Conservation (phyloP, 2,888 invertebrate genomes). For the Gibbula magus region DNA sequence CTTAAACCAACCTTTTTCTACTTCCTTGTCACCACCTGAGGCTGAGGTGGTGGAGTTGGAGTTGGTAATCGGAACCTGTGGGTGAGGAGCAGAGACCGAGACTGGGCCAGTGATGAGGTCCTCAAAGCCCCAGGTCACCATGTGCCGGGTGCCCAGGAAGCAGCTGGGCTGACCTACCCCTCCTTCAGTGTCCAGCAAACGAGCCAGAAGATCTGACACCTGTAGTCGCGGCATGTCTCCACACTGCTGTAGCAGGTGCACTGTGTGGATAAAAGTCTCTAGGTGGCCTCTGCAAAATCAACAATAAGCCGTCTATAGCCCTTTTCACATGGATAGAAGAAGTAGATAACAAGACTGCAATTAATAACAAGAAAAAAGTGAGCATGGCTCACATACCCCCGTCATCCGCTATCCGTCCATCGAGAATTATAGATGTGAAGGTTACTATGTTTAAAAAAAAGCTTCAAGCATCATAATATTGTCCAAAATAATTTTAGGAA, state of each 20-base stretch:
- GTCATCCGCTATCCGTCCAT: no score
- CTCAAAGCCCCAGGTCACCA: conserved; percentile 72
- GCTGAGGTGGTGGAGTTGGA: conserved; percentile 27
- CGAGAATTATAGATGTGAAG: no score
- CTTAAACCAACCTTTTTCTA: conserved; percentile 49
- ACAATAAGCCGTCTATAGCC: background rate
- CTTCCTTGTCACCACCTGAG: conserved; percentile 50
- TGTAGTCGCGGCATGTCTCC: conserved; percentile 58
- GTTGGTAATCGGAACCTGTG: background rate
- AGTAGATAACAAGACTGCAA: background rate
- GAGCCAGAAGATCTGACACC: conserved; percentile 65
- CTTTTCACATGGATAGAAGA: background rate
- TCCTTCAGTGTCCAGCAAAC: conserved; percentile 68
- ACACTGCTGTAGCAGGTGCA: conserved; percentile 67
- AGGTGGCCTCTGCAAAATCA: conserved; percentile 66
- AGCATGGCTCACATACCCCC: no score
- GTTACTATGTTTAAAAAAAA: no score
- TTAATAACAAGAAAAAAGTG: no score
- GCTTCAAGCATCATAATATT: no score
- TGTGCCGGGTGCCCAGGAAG: conserved; percentile 66
- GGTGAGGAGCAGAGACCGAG: conserved; percentile 34
- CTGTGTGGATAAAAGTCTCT: conserved; percentile 70
- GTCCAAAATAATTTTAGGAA: no score
- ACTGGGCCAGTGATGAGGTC: conserved; percentile 58
- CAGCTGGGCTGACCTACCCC: conserved; percentile 67